A percentile compares a stretch with the other conserved stretches of the same genome.
Evolutionary conservation across 2,113 vertebrate genomes (phyloP).

Genomic region (Chaetops frenatus): DNA sequence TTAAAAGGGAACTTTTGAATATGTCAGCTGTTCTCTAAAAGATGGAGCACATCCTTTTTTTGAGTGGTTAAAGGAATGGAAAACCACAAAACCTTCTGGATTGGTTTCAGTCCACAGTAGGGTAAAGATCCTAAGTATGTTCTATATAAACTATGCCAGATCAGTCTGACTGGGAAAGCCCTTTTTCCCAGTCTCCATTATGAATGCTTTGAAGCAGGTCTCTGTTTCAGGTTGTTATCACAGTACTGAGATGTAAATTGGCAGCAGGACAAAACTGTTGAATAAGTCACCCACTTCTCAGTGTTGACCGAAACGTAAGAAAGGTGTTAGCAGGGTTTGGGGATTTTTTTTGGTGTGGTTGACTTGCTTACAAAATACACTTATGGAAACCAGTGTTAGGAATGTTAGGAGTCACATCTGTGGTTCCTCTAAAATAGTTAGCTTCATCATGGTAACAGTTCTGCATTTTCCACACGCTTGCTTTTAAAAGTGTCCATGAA

Average conservation of each 20-base stretch:
- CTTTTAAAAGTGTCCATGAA: not conserved
- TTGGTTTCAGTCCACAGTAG: not conserved
- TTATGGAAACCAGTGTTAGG: not conserved
- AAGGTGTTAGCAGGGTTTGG: not conserved
- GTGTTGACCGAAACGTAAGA: not conserved
- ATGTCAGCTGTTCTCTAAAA: not conserved
- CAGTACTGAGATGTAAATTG: not conserved
- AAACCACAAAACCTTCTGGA: not conserved
- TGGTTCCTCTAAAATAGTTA: not conserved
- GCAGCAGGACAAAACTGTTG: not conserved
- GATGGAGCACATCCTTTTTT: not conserved
- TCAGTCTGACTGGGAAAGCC: not conserved
- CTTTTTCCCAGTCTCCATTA: not conserved
- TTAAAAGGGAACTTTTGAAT: not conserved
- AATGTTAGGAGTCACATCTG: not conserved
- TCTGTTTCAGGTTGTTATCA: not conserved
- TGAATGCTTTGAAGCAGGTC: not conserved
- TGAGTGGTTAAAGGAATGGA: not conserved
- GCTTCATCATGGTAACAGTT: not conserved
- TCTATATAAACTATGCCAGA: not conserved
- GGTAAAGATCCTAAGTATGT: not conserved
- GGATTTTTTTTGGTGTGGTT: not conserved
- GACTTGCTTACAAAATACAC: not conserved
- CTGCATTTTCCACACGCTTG: not conserved
- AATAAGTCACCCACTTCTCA: not conserved